Evolutionary conservation across 2,113 vertebrate species (phyloP).

Genomic region (Tragelaphus imberbis): DNA sequence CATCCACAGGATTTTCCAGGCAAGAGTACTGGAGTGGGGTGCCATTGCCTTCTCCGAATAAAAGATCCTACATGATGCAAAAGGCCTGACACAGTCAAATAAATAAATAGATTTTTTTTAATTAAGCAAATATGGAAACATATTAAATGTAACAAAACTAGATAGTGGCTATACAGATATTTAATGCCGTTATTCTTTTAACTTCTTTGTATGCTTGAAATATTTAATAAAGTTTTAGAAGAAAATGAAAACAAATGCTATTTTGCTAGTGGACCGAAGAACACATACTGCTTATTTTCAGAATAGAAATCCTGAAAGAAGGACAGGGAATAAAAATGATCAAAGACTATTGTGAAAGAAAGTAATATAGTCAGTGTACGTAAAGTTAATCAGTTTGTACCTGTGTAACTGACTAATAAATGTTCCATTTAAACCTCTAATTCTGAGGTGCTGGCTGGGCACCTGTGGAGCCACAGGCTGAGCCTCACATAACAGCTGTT

Average conservation of each 20-base stretch:
- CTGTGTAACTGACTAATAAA: neutral
- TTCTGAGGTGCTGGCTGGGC: neutral
- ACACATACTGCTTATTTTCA: neutral
- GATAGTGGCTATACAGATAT: neutral
- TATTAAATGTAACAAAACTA: neutral
- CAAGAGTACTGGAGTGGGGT: too few relatives aligned
- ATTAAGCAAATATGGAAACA: neutral
- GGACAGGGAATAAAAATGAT: neutral
- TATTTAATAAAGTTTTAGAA: neutral
- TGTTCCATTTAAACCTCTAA: neutral
- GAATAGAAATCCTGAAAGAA: neutral
- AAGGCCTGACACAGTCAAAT: neutral
- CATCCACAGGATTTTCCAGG: too few relatives aligned
- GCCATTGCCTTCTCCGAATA: neutral
- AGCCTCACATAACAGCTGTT: neutral
- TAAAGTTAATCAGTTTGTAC: neutral
- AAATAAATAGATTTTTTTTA: neutral
- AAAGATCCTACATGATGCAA: neutral
- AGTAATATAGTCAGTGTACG: neutral
- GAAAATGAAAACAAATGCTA: neutral
- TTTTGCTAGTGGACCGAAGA: neutral
- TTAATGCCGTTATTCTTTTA: neutral
- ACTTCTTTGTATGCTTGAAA: neutral
- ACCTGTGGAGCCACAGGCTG: neutral
- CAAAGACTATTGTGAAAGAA: conserved; percentile 4